Percentiles rank a stretch among this genome's conserved stretches.
These are phyloP conservation scores for Brachionus angularis DNA, from an alignment of 1,140 invertebrate genomes.

Conservation along the genomic window DNA sequence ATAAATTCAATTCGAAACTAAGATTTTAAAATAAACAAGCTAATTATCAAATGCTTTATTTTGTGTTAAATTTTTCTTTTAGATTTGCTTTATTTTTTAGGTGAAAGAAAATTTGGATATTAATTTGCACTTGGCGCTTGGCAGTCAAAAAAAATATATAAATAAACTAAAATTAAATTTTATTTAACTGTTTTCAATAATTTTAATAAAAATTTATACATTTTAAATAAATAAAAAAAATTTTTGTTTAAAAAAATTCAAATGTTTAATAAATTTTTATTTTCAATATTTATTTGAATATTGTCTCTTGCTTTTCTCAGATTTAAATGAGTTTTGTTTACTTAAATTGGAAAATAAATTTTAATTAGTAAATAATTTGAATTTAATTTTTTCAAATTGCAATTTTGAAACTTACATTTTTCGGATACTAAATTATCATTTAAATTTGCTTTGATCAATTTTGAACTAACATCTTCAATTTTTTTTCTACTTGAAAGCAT, in stretches of 20 bases:
- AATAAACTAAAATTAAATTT: too few species aligned
- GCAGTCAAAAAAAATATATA: too few species aligned
- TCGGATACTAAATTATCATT: not conserved
- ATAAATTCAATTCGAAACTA: not conserved
- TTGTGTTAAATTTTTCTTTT: not conserved
- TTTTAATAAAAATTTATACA: too few species aligned
- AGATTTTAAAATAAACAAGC: not conserved
- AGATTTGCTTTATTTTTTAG: too few species aligned
- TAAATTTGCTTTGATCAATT: not conserved
- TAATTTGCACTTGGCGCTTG: too few species aligned
- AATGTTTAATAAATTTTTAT: too few species aligned
- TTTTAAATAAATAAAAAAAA: not conserved
- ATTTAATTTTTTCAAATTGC: not conserved
- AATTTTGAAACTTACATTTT: conserved; percentile 16
- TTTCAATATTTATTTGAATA: conserved; percentile 16
- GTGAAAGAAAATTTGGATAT: too few species aligned
- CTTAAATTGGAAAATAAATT: conserved; percentile 1
- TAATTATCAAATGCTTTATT: not conserved
- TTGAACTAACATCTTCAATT: not conserved
- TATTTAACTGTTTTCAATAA: too few species aligned
- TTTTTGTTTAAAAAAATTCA: not conserved
- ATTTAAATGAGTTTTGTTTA: conserved; percentile 10
- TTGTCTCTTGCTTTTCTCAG: conserved; percentile 22
- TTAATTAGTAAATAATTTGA: not conserved
- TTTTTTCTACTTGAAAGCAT: not conserved